These are phyloP conservation scores for Eleutherodactylus coqui DNA, from an alignment of 2,797 vertebrate genomes.

Conservation along the genomic window DNA sequence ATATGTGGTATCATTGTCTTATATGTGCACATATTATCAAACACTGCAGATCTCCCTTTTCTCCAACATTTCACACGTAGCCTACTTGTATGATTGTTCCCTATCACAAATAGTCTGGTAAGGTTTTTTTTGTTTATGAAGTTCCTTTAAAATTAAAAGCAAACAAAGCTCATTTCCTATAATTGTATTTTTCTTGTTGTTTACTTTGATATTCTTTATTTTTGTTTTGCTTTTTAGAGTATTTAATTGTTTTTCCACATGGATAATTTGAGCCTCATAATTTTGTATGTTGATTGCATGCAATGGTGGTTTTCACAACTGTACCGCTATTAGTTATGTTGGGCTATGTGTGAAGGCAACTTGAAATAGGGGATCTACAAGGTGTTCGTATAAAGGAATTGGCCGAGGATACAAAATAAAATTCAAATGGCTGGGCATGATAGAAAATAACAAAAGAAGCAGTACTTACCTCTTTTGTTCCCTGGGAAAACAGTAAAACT, in stretches of 20 bases:
- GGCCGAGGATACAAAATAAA: too few species aligned
- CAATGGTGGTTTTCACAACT: too few species aligned
- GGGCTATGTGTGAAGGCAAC: too few species aligned
- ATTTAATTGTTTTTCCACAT: background rate
- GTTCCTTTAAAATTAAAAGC: constrained; percentile 35
- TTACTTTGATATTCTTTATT: background rate
- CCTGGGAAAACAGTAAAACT: too few species aligned
- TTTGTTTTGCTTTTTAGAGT: background rate
- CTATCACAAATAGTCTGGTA: constrained; percentile 39
- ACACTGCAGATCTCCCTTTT: background rate
- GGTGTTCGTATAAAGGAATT: too few species aligned
- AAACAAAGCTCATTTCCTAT: constrained; percentile 26
- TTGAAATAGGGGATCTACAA: background rate
- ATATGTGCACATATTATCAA: background rate
- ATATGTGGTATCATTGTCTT: background rate
- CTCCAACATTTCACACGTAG: constrained; percentile 50
- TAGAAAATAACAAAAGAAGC: too few species aligned
- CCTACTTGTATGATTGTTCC: constrained; percentile 60
- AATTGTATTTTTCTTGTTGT: background rate
- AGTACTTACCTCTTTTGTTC: too few species aligned
- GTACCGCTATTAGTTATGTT: too few species aligned
- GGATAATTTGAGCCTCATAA: too few species aligned
- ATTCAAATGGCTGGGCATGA: too few species aligned
- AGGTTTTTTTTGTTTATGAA: constrained; percentile 51
- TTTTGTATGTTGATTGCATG: too few species aligned